Evolutionary conservation across 1,140 invertebrate species (phyloP).

Genomic region (Macrosteles quadrilineatus): DNA sequence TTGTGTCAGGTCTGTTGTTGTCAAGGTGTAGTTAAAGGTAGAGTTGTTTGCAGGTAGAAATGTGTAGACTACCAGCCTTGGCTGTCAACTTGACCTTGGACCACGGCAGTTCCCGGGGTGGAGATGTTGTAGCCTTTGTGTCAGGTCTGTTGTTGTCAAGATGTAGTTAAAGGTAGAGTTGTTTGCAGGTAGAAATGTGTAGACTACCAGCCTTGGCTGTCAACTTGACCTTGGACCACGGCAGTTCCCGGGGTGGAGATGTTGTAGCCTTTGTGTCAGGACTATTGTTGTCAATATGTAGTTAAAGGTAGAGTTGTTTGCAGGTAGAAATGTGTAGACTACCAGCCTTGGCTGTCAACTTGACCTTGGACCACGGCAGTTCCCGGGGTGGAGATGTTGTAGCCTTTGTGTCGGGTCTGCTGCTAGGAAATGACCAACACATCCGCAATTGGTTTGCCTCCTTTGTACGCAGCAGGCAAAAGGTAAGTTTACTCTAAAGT

Average conservation of each 20-base stretch:
- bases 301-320: too few species aligned
- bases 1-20: conserved; percentile 88
- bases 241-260: conserved; percentile 47
- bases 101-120: conserved; percentile 38
- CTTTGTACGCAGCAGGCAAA: conserved; percentile 89
- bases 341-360: conserved; percentile 80
- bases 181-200: conserved; percentile 75
- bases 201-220: conserved; percentile 87
- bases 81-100: conserved; percentile 76
- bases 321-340: conserved; percentile 79
- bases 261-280: conserved; percentile 87
- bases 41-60: conserved; percentile 58
- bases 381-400: conserved; percentile 57
- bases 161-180: too few species aligned
- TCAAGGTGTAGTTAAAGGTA: too few species aligned
- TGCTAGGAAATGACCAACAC: conserved; percentile 87
- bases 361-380: conserved; percentile 61
- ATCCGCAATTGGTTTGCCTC: conserved; percentile 90
- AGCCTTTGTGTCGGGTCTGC: conserved; percentile 86
- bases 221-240: conserved; percentile 65
- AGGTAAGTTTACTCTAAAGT: conserved; percentile 55
- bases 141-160: conserved; percentile 88
- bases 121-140: conserved; percentile 78
- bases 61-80: conserved; percentile 86
- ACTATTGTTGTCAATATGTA: too few species aligned